Base-by-base conservation (phyloP, 2,888 invertebrate species). In the Drosophila nr. medialis region DNA sequence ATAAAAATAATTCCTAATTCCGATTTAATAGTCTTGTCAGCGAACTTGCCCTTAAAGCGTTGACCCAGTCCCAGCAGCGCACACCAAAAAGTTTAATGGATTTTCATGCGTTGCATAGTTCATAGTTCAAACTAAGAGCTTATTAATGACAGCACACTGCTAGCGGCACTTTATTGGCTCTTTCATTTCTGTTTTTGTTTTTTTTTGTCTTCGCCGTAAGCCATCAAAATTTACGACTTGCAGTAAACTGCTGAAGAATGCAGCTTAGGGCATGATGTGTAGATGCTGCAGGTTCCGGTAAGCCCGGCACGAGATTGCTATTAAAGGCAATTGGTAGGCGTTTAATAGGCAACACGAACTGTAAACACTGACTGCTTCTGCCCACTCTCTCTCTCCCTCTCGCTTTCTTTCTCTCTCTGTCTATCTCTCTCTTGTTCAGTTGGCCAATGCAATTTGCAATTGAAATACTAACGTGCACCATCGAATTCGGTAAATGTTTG, bases 181-280 rank as follows among this genome's bases (percentile, higher is more conserved):
- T 24, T 24, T 45, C 8, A 15, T 24, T 15, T 45, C 15, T 2
- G 7, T 1, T 21, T 21, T 5, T 29, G 1, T 34, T 34, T 30
- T 21, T 21, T 6, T 4, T 8, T 15, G 15, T 15, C 32, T 54
- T 40, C 40, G 24, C 27, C 60, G 36, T 32, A 59, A 70, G 70
- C 83, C 59, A 72, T 83, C 67, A 80, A 69, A 86, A 83, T 86
- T 75, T 80, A 83, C 89, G 83, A 72, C 65, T 53, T 15, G 29
- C 51, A 32, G 48, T 51, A 58, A 63, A 63, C 42, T 27, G 40
- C 48, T 75, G 38, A 53, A 61, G 48, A 36, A 21, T 48, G 45
- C 32, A 45, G 29, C 32, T 53, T 73, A 45, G 45, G 45, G 36
- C 30, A 1, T 13, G 42, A 5, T 21, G 36, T 42, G 29, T n/a